Conservation (phyloP, 2,888 invertebrate genomes). For the Polymixis flavicincta region DNA sequence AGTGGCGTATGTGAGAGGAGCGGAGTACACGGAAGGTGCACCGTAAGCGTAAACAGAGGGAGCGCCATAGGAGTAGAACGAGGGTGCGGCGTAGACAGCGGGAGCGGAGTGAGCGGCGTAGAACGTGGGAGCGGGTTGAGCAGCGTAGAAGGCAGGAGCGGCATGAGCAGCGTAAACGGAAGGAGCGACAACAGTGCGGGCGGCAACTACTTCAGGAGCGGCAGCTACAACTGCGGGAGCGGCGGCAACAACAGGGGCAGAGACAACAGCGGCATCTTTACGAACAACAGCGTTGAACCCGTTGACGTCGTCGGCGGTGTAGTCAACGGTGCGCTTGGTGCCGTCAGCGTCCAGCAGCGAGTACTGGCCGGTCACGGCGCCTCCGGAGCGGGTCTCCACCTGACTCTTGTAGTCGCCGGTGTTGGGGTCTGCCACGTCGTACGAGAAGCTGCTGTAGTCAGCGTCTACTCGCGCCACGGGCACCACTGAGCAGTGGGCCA, state of each 20-base stretch:
- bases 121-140: constrained; percentile 59
- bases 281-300: constrained; percentile 91
- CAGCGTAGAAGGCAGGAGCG: constrained; percentile 56
- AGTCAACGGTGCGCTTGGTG: constrained; percentile 89
- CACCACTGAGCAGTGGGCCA: constrained; percentile 81
- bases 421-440: constrained; percentile 89
- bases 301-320: constrained; percentile 87
- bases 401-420: constrained; percentile 91
- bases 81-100: constrained; percentile 51
- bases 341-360: constrained; percentile 89
- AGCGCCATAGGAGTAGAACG: constrained; percentile 44
- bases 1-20: constrained; percentile 61
- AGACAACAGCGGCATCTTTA: constrained; percentile 83
- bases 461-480: constrained; percentile 78
- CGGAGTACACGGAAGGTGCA: constrained; percentile 55
- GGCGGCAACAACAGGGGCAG: constrained; percentile 69
- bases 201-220: constrained; percentile 67
- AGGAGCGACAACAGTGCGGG: constrained; percentile 64
- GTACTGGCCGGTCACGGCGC: constrained; percentile 88
- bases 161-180: constrained; percentile 42
- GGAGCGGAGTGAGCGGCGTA: constrained; percentile 45
- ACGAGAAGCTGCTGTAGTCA: constrained; percentile 86
- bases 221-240: constrained; percentile 59
- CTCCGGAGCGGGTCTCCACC: constrained; percentile 87
- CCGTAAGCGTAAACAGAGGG: constrained; percentile 58